Conservation (phyloP, 2,888 invertebrate species). For the Perizoma flavofasciatum region DNA sequence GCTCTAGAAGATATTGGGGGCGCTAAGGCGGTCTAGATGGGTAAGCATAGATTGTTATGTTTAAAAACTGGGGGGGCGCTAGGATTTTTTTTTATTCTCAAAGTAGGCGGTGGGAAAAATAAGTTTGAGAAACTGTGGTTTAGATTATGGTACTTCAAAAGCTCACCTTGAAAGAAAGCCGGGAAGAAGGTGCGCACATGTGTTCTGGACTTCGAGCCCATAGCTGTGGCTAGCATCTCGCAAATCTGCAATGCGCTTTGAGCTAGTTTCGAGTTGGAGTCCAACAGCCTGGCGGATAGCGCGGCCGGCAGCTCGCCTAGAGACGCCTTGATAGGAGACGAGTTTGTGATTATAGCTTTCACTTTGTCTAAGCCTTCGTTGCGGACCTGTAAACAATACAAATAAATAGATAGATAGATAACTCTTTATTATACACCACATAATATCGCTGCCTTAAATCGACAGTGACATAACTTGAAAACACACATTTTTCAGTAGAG, state of each 20-base stretch:
- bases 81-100: too few relatives aligned
- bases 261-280: conserved; percentile 96
- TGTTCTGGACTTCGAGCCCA: conserved; percentile 91
- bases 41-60: too few relatives aligned
- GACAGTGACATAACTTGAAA: too few relatives aligned
- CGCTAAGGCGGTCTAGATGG: too few relatives aligned
- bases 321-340: conserved; percentile 91
- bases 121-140: too few relatives aligned
- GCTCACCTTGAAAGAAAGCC: conserved; percentile 91
- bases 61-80: too few relatives aligned
- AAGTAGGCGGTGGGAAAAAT: too few relatives aligned
- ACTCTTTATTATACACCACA: too few relatives aligned
- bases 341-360: conserved; percentile 87
- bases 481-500: too few relatives aligned
- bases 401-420: conserved; percentile 2
- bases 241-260: conserved; percentile 93
- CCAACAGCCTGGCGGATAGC: conserved; percentile 89
- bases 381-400: conserved; percentile 74
- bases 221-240: conserved; percentile 90
- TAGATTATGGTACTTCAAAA: background rate
- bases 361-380: conserved; percentile 90
- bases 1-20: too few relatives aligned
- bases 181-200: conserved; percentile 93
- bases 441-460: too few relatives aligned
- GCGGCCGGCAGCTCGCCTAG: conserved; percentile 94